Evolutionary conservation across 1,140 invertebrate genomes (phyloP), one percentile per base, ranked within the genome.

Genomic region (Chelonus insularis): DNA sequence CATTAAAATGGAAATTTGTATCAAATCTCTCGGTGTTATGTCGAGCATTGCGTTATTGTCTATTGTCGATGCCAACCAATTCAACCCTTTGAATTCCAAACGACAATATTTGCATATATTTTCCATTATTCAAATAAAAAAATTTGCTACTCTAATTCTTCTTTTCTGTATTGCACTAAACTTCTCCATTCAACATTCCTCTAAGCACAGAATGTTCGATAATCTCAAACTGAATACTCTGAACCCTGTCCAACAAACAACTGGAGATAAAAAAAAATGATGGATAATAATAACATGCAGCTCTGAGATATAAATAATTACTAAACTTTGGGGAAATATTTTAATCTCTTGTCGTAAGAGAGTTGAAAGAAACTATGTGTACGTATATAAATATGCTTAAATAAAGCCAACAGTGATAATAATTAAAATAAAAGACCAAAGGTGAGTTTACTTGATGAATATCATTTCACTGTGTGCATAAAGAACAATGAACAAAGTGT

Each of bases 1-100:
- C 59, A 67, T 67, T 67, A 62, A 67, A 67, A 67, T 67, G 66
- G 59, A 65, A 67, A 67, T 67, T 65, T 57, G 63, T 43, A 62
- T 62, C 47, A 62, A 45, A 60, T 50, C 51, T 56, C 20, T 55
- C 12, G 5, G 11, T 48, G 9, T 21, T 11, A 34, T 43, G 12
- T 16, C 16, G 14, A 14, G 12, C 41, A 16, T 16, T 18, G 14
- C 14, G 8, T 43, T 9, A 18, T 16, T 43, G 41, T 52, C 12
- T 43, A 16, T 9, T 43, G 41, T 43, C 21, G n/a, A 29, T 34
- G 9, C 20, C 20, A 29, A 57, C 20, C 20, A 14, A 41, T 36
- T 14, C 18, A 20, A 37, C 36, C 52, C 52, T n/a, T 14, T 18
- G 11, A 20, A 39, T n/a, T 12, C 25, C 16, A 43, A 43, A 9